A percentile compares a stretch with the other conserved stretches of the same genome.
Conservation (phyloP, 2,113 vertebrate species). For the Xiphorhynchus elegans region DNA sequence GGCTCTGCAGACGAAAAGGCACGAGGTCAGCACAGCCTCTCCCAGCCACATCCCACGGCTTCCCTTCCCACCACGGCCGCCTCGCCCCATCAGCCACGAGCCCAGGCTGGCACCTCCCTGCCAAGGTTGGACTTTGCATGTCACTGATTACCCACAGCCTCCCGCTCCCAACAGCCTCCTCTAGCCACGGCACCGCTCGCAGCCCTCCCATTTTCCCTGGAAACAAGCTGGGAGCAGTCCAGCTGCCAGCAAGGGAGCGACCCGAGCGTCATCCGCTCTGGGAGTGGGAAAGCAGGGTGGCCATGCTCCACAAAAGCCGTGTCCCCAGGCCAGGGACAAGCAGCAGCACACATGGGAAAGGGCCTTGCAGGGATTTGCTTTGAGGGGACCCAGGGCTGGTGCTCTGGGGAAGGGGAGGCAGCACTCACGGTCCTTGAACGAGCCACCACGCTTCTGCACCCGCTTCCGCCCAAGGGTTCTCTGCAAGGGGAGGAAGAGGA, state of each 20-base stretch:
- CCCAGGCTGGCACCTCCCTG: background rate
- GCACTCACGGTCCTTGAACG: constrained; percentile 94
- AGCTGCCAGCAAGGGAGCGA: accelerated
- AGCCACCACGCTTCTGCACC: constrained; percentile 82
- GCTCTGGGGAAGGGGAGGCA: background rate
- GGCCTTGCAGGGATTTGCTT: background rate
- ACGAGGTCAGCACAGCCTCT: background rate
- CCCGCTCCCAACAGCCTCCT: background rate
- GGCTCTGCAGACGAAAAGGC: constrained; percentile 74
- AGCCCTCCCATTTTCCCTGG: background rate
- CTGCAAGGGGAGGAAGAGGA: constrained; percentile 67
- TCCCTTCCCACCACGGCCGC: background rate
- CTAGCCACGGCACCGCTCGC: accelerated
- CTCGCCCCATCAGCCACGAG: background rate
- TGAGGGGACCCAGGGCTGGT: background rate
- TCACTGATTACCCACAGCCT: background rate
- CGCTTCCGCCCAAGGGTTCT: constrained; percentile 82
- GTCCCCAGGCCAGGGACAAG: background rate
- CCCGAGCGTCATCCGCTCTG: accelerated
- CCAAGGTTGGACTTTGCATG: background rate
- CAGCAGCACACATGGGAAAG: background rate
- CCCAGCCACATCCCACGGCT: background rate
- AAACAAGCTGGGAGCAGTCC: background rate
- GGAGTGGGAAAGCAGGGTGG: background rate
- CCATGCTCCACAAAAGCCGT: background rate